A percentile compares a stretch with the other conserved stretches of the same genome.
These are phyloP conservation scores for Dryobates pubescens DNA, from an alignment of 2,797 vertebrate species.

Conservation along the genomic window DNA sequence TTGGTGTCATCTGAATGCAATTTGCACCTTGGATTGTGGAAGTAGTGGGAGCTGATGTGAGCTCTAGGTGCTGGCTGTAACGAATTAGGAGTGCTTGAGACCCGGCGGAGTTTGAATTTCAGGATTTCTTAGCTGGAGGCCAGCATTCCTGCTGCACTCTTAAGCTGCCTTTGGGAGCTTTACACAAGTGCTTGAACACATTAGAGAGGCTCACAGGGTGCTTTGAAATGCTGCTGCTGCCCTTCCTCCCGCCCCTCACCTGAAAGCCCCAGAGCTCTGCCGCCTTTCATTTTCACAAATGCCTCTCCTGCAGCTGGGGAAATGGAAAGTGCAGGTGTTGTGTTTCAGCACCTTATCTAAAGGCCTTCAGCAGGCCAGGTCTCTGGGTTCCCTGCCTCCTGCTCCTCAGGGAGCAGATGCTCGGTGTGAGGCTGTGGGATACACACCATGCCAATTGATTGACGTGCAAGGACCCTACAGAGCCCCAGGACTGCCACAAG, in stretches of 20 bases:
- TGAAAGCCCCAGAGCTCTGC: not conserved
- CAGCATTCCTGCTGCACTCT: not conserved
- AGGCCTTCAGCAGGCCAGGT: not conserved
- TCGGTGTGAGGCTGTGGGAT: not conserved
- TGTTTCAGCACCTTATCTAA: slow-evolving; percentile 18
- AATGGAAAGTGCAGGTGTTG: slow-evolving; percentile 25
- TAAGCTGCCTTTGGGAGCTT: not conserved
- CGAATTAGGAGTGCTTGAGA: not conserved
- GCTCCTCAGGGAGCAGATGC: not conserved
- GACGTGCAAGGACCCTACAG: rapidly evolving
- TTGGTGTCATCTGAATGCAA: not conserved
- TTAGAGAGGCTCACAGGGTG: not conserved
- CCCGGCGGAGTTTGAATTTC: not conserved
- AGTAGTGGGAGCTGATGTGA: not conserved
- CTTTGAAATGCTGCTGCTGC: not conserved
- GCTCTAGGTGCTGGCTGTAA: not conserved
- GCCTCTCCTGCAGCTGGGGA: not conserved
- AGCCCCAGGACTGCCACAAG: not conserved
- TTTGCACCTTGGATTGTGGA: not conserved
- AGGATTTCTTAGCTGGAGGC: not conserved
- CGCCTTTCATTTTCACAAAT: not conserved
- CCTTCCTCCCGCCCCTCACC: not conserved
- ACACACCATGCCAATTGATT: rapidly evolving
- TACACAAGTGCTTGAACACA: not conserved
- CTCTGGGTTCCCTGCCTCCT: not conserved